Percentiles rank a stretch among this genome's conserved stretches.
phyloP scores from a whole-genome alignment of 2,113 vertebrate genomes.

The Todiramphus saurophagus region DNA sequence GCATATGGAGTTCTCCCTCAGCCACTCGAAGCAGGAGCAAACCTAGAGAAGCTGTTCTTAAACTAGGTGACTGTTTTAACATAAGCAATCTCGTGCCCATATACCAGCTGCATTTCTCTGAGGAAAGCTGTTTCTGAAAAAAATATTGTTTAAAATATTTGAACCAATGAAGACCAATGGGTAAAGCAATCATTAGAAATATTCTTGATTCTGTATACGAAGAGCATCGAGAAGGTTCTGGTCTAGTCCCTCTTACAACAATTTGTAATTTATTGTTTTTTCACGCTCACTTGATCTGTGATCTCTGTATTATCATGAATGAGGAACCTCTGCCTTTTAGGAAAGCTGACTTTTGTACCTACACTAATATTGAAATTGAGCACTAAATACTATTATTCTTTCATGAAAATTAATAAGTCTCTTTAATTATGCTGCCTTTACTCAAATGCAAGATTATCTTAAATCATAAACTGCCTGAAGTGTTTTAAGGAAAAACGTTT shows the following conservation, averaged over 20 bases:
- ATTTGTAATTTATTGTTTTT: background rate
- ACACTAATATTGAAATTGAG: background rate
- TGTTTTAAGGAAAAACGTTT: background rate
- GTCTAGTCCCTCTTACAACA: background rate
- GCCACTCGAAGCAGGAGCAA: background rate
- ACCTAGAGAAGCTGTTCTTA: background rate
- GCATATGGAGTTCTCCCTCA: background rate
- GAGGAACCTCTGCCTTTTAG: background rate
- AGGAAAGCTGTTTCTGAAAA: background rate
- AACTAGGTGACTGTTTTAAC: background rate
- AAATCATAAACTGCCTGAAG: background rate
- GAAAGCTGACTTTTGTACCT: background rate
- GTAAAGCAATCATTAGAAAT: background rate
- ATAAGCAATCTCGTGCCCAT: background rate
- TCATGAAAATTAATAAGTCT: background rate
- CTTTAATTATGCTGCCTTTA: background rate
- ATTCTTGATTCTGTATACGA: background rate
- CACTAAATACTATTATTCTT: background rate
- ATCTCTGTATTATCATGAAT: background rate
- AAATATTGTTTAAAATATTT: background rate
- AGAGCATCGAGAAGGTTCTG: background rate
- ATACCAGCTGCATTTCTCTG: background rate
- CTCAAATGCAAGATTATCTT: background rate
- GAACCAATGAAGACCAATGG: background rate
- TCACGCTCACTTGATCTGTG: background rate